Evolutionary conservation across 2,888 invertebrate genomes (phyloP).

Genomic region (Scaptodrosophila latifasciaeformis): DNA sequence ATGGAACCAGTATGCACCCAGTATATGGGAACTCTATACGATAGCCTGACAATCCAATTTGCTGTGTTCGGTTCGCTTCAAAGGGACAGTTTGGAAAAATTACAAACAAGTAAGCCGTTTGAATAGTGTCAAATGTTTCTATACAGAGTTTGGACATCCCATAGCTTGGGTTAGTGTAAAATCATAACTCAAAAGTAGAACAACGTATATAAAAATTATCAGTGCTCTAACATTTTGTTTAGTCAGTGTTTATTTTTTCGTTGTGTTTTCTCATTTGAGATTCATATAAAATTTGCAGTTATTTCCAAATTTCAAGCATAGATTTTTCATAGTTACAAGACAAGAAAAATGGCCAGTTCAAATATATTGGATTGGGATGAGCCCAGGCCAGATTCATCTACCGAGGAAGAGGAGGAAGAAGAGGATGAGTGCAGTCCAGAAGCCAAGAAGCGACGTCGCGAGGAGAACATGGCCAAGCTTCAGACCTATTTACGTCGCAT

Average conservation of each 20-base stretch:
- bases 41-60: too few species aligned
- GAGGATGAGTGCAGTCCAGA: slow-evolving; percentile 42
- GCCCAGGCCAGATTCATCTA: slow-evolving; percentile 45
- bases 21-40: too few species aligned
- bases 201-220: background rate
- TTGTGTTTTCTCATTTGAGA: too few species aligned
- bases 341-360: slow-evolving; percentile 45
- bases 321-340: slow-evolving; percentile 6
- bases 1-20: too few species aligned
- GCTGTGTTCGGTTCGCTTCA: too few species aligned
- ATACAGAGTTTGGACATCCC: too few species aligned
- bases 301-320: background rate
- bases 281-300: slow-evolving; percentile 1
- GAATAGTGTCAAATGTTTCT: too few species aligned
- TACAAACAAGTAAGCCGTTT: too few species aligned
- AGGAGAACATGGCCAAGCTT: slow-evolving; percentile 51
- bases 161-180: too few species aligned
- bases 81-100: too few species aligned
- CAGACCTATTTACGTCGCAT: slow-evolving; percentile 60
- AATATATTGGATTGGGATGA: slow-evolving; percentile 61
- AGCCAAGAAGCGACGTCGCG: slow-evolving; percentile 33
- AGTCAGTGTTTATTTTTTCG: too few species aligned
- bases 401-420: slow-evolving; percentile 41
- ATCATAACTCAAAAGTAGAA: background rate
- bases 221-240: background rate